Evolutionary conservation across 2,888 invertebrate genomes (phyloP), one percentile per base, ranked within the genome.

Genomic region (Campoplex nolae): DNA sequence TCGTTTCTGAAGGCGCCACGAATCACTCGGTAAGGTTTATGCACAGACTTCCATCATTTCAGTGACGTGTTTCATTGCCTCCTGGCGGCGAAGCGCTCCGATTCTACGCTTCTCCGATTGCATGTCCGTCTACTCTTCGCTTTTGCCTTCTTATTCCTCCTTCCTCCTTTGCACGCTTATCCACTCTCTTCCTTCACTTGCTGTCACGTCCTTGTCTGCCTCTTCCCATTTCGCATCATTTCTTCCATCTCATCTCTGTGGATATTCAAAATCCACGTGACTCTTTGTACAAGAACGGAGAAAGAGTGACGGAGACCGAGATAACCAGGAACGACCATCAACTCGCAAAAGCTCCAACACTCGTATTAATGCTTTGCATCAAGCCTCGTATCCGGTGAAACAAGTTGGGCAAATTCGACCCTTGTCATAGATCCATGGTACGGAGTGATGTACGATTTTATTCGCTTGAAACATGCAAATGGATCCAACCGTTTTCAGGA

Each of bases 51-150:
- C 95, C 94, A 94, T 95, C 95, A 95, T 93, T 91, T 88, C 90
- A 90, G 91, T 94, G 94, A 94, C 94, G 92, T 93, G 93, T 93
- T 94, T 93, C 94, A 94, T 94, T 94, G 94, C 94, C 94, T 92
- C 90, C 92, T 91, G 93, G 92, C 90, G 89, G 89, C 83, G 84
- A 84, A 90, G 85, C 90, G 90, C 92, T 91, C 91, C 91, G 92
- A 90, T 91, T 93, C 91, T 90, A 90, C 91, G 91, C 90, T 91
- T 92, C 90, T 90, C 91, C 80, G 58, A 45, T 80, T 80, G 71
- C 62, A 71, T 71, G 71, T 80, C 80, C 80, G 71, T 80, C 80
- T 80, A 70, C 18, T 77, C 71, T 68, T 65, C 76, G 38, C 62
- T 76, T 71, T 84, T 51, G 35, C 71, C 70, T 70, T 51, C 81